phyloP scores from a whole-genome alignment of 1,140 invertebrate species.

The Lasaia peninsularis region DNA sequence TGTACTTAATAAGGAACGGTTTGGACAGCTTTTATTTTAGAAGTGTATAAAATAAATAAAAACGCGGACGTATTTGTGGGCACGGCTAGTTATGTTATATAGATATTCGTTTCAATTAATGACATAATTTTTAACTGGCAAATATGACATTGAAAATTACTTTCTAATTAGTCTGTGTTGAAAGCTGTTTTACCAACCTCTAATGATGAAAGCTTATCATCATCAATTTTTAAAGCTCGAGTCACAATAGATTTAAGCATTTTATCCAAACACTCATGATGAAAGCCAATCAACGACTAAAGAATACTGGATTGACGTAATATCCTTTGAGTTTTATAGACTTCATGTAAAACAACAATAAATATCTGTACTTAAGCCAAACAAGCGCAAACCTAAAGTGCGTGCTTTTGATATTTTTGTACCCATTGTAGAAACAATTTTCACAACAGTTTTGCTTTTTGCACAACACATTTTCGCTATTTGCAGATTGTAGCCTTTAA shows the following conservation, averaged over 20 bases:
- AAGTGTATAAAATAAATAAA: no score
- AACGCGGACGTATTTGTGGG: no score
- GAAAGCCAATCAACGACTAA: slow-evolving; percentile 13
- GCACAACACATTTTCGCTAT: no score
- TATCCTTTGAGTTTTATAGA: slow-evolving; percentile 45
- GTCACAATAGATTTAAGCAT: slow-evolving; percentile 68
- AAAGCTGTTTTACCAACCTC: background rate
- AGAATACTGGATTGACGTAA: slow-evolving; percentile 13
- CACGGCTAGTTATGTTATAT: no score
- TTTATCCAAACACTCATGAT: slow-evolving; percentile 24
- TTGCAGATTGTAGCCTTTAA: no score
- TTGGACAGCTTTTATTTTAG: no score
- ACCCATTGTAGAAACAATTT: slow-evolving; percentile 24
- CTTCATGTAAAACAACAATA: slow-evolving; percentile 63
- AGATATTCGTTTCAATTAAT: no score
- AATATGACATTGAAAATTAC: no score
- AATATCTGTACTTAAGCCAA: slow-evolving; percentile 46
- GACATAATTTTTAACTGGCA: no score
- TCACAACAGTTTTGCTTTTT: slow-evolving; percentile 31
- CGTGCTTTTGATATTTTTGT: slow-evolving; percentile 43
- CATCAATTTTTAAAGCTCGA: slow-evolving; percentile 52
- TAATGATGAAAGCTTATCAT: slow-evolving; percentile 31
- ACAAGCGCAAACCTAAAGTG: slow-evolving; percentile 66
- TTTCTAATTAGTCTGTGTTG: no score
- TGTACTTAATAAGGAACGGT: no score